Evolutionary conservation across 2,888 invertebrate species (phyloP).

Genomic region (Cheilosia variabilis): DNA sequence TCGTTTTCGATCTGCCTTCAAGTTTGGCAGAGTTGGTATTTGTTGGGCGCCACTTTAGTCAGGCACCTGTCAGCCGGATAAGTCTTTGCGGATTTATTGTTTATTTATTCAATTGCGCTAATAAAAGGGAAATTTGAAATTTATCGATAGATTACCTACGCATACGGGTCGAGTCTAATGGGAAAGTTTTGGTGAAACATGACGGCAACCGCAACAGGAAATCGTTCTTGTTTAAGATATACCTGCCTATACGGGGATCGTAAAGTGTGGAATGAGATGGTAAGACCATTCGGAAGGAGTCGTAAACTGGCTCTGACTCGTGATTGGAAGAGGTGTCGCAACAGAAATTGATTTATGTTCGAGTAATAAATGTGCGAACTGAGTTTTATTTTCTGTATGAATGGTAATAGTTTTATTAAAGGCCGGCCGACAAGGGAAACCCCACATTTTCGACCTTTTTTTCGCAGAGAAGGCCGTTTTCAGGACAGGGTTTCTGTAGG

Average conservation of each 20-base stretch:
- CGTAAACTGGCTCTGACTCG: not conserved
- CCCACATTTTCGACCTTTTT: no score
- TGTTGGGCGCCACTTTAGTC: conserved; percentile 47
- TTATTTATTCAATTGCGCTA: conserved; percentile 60
- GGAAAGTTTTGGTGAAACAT: conserved; percentile 1
- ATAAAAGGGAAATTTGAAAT: conserved; percentile 56
- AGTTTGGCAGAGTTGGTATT: conserved; percentile 47
- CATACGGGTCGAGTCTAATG: conserved; percentile 11
- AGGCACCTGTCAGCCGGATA: conserved; percentile 52
- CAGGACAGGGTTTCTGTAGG: no score
- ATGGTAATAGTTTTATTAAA: no score
- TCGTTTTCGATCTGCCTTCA: conserved; percentile 33
- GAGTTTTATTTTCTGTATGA: no score
- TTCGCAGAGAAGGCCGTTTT: no score
- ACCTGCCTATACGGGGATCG: no score
- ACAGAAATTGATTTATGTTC: no score
- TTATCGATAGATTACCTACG: conserved; percentile 46
- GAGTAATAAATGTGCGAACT: no score
- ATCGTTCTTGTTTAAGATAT: not conserved
- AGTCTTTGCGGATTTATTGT: conserved; percentile 58
- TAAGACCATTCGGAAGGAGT: conserved; percentile 3
- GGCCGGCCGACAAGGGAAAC: no score
- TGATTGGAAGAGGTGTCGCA: no score
- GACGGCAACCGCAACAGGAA: not conserved
- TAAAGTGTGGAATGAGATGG: not conserved